A percentile compares a stretch with the other conserved stretches of the same genome.
Evolutionary conservation across 2,113 vertebrate species (phyloP).

Genomic region (Sinocyclocheilus grahami): DNA sequence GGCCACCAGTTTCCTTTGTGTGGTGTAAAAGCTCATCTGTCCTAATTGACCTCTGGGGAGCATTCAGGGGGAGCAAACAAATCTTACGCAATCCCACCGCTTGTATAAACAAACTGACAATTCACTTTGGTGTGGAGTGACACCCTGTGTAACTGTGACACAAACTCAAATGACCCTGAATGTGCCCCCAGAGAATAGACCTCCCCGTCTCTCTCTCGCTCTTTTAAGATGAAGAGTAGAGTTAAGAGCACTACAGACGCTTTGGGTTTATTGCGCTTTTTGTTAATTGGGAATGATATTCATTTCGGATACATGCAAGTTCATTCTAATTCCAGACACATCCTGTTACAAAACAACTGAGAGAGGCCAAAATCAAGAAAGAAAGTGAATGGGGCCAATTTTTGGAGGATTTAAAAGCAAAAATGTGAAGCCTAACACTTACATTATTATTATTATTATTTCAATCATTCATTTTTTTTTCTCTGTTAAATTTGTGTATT

Average conservation of each 20-base stretch:
- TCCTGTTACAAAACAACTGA: background rate
- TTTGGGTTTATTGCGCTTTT: background rate
- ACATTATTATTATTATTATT: no score
- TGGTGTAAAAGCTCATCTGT: slow-evolving; percentile 77
- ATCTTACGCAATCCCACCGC: slow-evolving; percentile 78
- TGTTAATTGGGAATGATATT: background rate
- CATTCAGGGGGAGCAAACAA: slow-evolving; percentile 73
- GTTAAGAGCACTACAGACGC: background rate
- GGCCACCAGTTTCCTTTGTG: slow-evolving; percentile 76
- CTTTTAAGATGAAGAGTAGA: slow-evolving; percentile 21
- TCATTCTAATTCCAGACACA: no score
- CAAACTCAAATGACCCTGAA: slow-evolving; percentile 79
- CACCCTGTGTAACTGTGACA: slow-evolving; percentile 75
- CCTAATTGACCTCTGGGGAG: slow-evolving; percentile 83
- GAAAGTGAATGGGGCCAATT: no score
- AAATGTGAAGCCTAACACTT: background rate
- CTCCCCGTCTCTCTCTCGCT: slow-evolving; percentile 43
- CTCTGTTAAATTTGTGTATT: background rate
- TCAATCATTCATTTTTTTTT: background rate
- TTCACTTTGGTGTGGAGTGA: slow-evolving; percentile 80
- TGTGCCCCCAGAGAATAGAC: slow-evolving; percentile 69
- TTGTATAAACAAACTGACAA: slow-evolving; percentile 83
- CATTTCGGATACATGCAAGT: background rate
- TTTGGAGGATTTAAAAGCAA: background rate
- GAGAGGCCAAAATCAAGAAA: background rate